These are phyloP conservation scores for Phengaris alcon DNA, from an alignment of 2,888 invertebrate species.

Conservation along the genomic window DNA sequence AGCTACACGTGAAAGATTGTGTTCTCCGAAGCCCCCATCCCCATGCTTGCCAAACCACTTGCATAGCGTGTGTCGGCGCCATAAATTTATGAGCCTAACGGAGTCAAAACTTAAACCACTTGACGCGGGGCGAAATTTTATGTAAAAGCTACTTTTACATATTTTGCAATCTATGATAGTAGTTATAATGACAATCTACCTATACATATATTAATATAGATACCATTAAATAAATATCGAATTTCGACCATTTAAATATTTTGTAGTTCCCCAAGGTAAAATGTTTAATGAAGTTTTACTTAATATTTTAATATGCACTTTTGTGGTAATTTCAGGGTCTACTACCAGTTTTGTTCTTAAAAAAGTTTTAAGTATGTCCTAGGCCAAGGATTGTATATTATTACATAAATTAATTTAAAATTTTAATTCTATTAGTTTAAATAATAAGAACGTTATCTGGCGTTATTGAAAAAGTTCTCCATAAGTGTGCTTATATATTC, in stretches of 20 bases:
- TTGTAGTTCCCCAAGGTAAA: background rate
- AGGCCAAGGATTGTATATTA: conserved; percentile 10
- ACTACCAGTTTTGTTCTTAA: background rate
- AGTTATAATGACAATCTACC: background rate
- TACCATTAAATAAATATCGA: background rate
- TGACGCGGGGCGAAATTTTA: no score
- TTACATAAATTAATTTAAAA: background rate
- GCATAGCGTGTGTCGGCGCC: no score
- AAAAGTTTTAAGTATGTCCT: background rate
- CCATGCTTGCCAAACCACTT: no score
- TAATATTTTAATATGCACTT: background rate
- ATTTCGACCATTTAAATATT: background rate
- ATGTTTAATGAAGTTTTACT: background rate
- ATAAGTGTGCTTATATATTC: background rate
- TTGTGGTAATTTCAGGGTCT: conserved; percentile 4
- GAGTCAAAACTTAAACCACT: no score
- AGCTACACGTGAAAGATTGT: no score
- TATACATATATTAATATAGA: background rate
- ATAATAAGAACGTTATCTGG: background rate
- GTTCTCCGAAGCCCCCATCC: no score
- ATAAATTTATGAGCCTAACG: no score
- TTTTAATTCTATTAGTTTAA: background rate
- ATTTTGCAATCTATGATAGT: background rate
- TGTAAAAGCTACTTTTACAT: background rate
- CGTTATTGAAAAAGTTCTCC: background rate